Percentiles rank a stretch among this genome's conserved stretches.
These are phyloP conservation scores for Meandrusa payeni DNA, from an alignment of 2,888 invertebrate genomes.

Conservation along the genomic window DNA sequence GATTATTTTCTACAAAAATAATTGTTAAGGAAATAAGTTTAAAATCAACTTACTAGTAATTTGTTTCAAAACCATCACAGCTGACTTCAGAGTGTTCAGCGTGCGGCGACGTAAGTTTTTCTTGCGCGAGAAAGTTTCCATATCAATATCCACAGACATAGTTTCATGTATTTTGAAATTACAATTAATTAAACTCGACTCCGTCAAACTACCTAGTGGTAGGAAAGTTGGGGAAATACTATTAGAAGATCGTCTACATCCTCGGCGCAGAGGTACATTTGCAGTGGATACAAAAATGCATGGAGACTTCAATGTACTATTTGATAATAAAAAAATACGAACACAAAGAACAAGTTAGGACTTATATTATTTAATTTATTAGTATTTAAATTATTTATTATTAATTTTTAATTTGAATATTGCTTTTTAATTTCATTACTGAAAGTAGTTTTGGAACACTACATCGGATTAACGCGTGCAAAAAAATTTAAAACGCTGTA, in stretches of 20 bases:
- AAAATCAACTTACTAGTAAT: slow-evolving; percentile 66
- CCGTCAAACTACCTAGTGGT: slow-evolving; percentile 53
- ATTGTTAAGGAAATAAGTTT: slow-evolving; percentile 38
- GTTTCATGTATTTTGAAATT: too few species aligned
- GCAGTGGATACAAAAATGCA: slow-evolving; percentile 14
- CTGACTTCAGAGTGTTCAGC: slow-evolving; percentile 69
- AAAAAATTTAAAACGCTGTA: too few species aligned
- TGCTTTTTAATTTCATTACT: too few species aligned
- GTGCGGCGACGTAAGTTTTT: slow-evolving; percentile 72
- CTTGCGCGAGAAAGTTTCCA: slow-evolving; percentile 68
- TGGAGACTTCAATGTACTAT: too few species aligned
- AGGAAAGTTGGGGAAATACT: slow-evolving; percentile 64
- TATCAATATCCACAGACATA: slow-evolving; percentile 70
- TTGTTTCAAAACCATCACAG: slow-evolving; percentile 70
- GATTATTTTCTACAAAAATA: too few species aligned
- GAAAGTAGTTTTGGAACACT: too few species aligned
- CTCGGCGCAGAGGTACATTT: slow-evolving; percentile 1
- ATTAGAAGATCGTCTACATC: slow-evolving; percentile 13
- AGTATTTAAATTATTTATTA: too few species aligned
- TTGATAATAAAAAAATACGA: too few species aligned
- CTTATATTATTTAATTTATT: too few species aligned
- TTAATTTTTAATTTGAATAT: too few species aligned
- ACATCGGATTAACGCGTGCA: too few species aligned
- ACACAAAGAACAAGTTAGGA: too few species aligned
- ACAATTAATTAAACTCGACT: slow-evolving; percentile 4